These are phyloP conservation scores for Coregonus ussuriensis DNA, from an alignment of 2,797 vertebrate species.

Conservation along the genomic window DNA sequence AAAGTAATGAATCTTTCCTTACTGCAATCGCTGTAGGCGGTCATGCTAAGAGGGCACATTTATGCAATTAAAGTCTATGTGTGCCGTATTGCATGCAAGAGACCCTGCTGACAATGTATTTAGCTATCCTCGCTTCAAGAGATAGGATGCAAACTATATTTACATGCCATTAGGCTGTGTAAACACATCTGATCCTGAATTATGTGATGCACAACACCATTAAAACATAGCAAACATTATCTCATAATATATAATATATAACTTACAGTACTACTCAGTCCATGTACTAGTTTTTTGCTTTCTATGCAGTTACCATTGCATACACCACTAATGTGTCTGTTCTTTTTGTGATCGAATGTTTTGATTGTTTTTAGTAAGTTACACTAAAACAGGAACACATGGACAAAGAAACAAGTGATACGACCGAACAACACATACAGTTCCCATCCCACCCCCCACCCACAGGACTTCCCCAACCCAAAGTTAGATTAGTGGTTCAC, in stretches of 20 bases:
- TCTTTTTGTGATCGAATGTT: no score
- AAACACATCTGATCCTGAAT: background rate
- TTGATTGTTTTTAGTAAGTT: no score
- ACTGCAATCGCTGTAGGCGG: background rate
- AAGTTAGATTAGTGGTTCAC: no score
- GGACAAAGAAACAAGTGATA: no score
- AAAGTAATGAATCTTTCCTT: slow-evolving; percentile 14
- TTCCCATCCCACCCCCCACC: no score
- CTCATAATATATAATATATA: background rate
- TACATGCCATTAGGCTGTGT: background rate
- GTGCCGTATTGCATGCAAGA: background rate
- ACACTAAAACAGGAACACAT: no score
- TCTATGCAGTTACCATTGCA: no score
- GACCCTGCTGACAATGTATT: background rate
- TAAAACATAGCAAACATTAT: background rate
- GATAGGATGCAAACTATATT: background rate
- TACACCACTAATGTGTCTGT: no score
- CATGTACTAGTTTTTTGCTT: no score
- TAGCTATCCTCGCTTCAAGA: background rate
- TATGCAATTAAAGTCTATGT: slow-evolving; percentile 9
- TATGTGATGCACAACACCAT: background rate
- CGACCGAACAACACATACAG: no score
- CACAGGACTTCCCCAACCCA: no score
- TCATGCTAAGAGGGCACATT: no score
- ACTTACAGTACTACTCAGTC: background rate